These are phyloP conservation scores for Apamea anceps DNA, from an alignment of 2,888 invertebrate species.

Conservation along the genomic window DNA sequence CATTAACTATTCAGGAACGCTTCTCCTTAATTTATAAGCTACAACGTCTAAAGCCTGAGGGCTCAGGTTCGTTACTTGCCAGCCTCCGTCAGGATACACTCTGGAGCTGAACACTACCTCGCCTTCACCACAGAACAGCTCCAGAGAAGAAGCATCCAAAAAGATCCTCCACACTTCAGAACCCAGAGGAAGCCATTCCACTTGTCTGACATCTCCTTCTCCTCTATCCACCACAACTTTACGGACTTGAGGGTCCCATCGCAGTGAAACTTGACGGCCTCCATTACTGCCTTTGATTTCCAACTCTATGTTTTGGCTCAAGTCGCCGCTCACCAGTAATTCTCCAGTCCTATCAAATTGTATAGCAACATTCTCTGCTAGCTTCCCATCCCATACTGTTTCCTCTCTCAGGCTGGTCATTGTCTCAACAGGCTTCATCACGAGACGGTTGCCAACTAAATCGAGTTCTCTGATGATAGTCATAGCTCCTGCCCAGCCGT, in stretches of 20 bases:
- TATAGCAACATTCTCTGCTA: constrained; percentile 66
- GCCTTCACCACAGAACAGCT: constrained; percentile 86
- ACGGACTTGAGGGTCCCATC: constrained; percentile 77
- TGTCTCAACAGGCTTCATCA: constrained; percentile 80
- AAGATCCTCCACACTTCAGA: constrained; percentile 80
- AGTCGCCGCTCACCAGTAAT: constrained; percentile 75
- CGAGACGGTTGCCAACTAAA: constrained; percentile 76
- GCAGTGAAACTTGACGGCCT: constrained; percentile 74
- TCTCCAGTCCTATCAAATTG: constrained; percentile 81
- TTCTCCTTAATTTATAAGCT: constrained; percentile 78
- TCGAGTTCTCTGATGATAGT: constrained; percentile 83
- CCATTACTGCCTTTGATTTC: constrained; percentile 78
- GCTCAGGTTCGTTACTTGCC: constrained; percentile 81
- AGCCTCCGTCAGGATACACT: constrained; percentile 81
- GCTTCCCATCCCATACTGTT: constrained; percentile 67
- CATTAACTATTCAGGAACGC: constrained; percentile 75
- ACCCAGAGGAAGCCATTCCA: constrained; percentile 81
- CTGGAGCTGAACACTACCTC: constrained; percentile 86
- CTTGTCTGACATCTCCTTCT: constrained; percentile 81
- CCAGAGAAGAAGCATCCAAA: constrained; percentile 84
- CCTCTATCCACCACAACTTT: constrained; percentile 82
- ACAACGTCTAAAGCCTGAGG: constrained; percentile 75
- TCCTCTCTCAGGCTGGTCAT: constrained; percentile 76
- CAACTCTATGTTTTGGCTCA: constrained; percentile 75
- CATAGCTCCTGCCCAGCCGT: constrained; percentile 87